phyloP scores from a whole-genome alignment of 2,888 invertebrate genomes.

The Gerris lacustris region DNA sequence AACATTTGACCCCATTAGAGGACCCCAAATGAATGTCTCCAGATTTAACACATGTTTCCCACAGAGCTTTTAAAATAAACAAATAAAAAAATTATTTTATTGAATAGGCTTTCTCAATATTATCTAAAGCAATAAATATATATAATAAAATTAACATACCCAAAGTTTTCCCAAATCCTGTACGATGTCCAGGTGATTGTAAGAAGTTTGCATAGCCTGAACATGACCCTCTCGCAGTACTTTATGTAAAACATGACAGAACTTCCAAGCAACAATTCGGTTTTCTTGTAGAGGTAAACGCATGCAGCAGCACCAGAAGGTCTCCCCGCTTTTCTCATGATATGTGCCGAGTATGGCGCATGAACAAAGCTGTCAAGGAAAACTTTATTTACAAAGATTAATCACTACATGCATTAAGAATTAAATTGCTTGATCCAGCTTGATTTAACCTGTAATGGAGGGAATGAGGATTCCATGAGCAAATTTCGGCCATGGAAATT shows the following conservation, averaged over 20 bases:
- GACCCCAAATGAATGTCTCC: no score
- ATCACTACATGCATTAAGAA: neutral
- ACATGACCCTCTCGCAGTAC: constrained; percentile 88
- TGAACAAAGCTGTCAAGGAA: constrained; percentile 27
- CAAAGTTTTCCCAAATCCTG: constrained; percentile 83
- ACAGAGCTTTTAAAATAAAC: neutral
- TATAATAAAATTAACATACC: constrained; percentile 43
- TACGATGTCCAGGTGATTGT: constrained; percentile 63
- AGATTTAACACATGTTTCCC: no score
- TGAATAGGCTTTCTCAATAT: neutral
- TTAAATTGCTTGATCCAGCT: neutral
- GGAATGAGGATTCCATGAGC: no score
- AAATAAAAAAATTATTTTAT: neutral
- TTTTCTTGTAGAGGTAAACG: constrained; percentile 78
- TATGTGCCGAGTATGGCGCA: constrained; percentile 89
- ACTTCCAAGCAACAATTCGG: constrained; percentile 96
- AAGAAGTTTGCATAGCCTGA: constrained; percentile 72
- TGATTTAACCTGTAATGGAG: neutral
- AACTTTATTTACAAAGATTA: neutral
- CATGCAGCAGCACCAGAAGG: constrained; percentile 70
- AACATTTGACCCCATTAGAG: no score
- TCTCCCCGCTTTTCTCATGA: constrained; percentile 77
- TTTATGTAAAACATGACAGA: constrained; percentile 95
- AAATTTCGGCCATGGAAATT: no score
- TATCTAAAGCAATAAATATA: neutral